phyloP scores from a whole-genome alignment of 2,888 invertebrate species.

The Pilophorus perplexus region DNA sequence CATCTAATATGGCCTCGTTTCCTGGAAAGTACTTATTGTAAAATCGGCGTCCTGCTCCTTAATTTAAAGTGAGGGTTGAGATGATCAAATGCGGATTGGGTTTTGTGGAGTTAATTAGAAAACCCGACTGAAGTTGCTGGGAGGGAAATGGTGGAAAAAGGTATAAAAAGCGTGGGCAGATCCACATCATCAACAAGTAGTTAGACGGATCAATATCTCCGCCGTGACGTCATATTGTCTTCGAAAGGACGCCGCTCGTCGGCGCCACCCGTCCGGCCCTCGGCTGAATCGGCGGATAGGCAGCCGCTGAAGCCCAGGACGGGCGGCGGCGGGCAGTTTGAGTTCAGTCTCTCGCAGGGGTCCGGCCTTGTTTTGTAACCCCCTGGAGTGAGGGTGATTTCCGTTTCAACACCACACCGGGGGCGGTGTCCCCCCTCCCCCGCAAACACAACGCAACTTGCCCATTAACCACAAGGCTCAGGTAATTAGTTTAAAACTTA shows the following conservation, averaged over 20 bases:
- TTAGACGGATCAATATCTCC: constrained; percentile 17
- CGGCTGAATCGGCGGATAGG: not conserved
- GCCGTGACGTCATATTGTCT: constrained; percentile 20
- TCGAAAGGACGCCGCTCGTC: too few relatives aligned
- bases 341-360: not conserved
- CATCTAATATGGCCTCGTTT: too few relatives aligned
- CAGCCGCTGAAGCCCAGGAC: constrained; percentile 1
- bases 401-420: not conserved
- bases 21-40: too few relatives aligned
- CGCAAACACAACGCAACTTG: not conserved
- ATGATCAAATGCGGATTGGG: too few relatives aligned
- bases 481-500: not conserved
- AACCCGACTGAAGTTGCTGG: too few relatives aligned
- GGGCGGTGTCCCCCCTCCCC: constrained; percentile 10
- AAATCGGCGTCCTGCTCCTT: too few relatives aligned
- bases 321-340: constrained; percentile 15
- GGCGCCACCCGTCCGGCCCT: too few relatives aligned
- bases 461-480: constrained; percentile 1
- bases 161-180: constrained; percentile 14
- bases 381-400: not conserved
- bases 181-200: constrained; percentile 31
- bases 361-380: not conserved
- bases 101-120: too few relatives aligned
- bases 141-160: too few relatives aligned
- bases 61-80: too few relatives aligned